A percentile compares a stretch with the other conserved stretches of the same genome.
Evolutionary conservation across 2,797 vertebrate genomes (phyloP).

Genomic region (Cryptoprocta ferox): DNA sequence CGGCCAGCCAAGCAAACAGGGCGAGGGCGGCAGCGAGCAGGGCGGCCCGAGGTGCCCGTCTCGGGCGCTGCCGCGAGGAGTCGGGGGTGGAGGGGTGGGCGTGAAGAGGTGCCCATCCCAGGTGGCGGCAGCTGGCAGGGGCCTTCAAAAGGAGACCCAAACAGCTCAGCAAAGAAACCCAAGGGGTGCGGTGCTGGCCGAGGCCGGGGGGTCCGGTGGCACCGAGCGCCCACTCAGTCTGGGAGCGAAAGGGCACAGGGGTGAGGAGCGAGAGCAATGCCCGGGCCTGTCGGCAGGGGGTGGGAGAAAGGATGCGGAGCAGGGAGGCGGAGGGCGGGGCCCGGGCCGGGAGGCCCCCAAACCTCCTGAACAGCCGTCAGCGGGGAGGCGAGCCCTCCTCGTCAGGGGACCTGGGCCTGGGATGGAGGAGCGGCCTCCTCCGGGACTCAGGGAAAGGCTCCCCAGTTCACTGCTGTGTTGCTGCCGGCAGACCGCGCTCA

Average conservation of each 20-base stretch:
- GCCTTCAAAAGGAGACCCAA: background rate
- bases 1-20: no score
- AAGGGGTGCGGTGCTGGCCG: background rate
- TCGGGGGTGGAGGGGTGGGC: rapidly evolving
- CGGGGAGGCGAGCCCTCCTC: background rate
- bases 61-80: rapidly evolving
- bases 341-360: background rate
- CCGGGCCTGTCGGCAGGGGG: no score
- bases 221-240: background rate
- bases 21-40: background rate
- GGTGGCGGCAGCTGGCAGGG: background rate
- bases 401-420: background rate
- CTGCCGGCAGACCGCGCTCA: rapidly evolving
- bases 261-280: no score
- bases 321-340: background rate
- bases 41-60: background rate
- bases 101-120: background rate
- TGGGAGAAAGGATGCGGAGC: background rate
- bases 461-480: no score
- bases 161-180: background rate
- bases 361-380: background rate
- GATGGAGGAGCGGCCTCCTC: no score
- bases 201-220: background rate
- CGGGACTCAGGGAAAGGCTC: background rate
- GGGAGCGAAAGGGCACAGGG: background rate